Conservation (phyloP, 2,888 invertebrate genomes). For the Dynastes maya region DNA sequence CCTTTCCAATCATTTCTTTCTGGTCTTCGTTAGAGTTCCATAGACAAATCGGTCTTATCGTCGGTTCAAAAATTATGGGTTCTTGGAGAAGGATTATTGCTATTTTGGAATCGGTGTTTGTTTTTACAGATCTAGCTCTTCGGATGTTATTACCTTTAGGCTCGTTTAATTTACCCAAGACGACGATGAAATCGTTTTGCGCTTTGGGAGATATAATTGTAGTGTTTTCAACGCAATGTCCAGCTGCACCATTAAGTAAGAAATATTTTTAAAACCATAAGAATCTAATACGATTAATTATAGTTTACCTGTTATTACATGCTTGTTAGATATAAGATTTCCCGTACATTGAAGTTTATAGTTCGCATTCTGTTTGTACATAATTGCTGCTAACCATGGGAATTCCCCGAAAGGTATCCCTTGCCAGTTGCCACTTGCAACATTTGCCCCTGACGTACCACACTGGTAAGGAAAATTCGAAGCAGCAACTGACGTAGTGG, state of each 20-base stretch:
- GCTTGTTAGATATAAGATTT: slow-evolving; percentile 62
- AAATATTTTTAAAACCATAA: too few relatives aligned
- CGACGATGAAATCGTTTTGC: slow-evolving; percentile 64
- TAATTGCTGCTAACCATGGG: slow-evolving; percentile 65
- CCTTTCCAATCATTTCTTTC: slow-evolving; percentile 67
- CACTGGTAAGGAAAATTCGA: slow-evolving; percentile 8
- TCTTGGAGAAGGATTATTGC: slow-evolving; percentile 71
- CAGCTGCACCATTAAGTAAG: slow-evolving; percentile 13
- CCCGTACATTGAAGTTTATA: slow-evolving; percentile 65
- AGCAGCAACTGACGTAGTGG: not conserved
- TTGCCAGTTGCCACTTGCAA: slow-evolving; percentile 54
- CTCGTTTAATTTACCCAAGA: slow-evolving; percentile 71
- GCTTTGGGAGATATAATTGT: not conserved
- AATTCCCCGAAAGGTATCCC: slow-evolving; percentile 59
- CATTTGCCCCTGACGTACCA: slow-evolving; percentile 57
- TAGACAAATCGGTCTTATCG: slow-evolving; percentile 73
- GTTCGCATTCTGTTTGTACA: slow-evolving; percentile 56
- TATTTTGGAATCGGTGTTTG: slow-evolving; percentile 70
- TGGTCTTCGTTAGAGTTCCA: slow-evolving; percentile 69
- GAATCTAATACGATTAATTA: not conserved
- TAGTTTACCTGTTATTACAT: slow-evolving; percentile 65
- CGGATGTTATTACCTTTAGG: slow-evolving; percentile 64
- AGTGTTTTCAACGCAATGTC: slow-evolving; percentile 32
- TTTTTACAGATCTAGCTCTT: slow-evolving; percentile 68
- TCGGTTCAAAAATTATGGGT: slow-evolving; percentile 65